Conservation (phyloP, 2,888 invertebrate genomes). For the Plebejus argus region DNA sequence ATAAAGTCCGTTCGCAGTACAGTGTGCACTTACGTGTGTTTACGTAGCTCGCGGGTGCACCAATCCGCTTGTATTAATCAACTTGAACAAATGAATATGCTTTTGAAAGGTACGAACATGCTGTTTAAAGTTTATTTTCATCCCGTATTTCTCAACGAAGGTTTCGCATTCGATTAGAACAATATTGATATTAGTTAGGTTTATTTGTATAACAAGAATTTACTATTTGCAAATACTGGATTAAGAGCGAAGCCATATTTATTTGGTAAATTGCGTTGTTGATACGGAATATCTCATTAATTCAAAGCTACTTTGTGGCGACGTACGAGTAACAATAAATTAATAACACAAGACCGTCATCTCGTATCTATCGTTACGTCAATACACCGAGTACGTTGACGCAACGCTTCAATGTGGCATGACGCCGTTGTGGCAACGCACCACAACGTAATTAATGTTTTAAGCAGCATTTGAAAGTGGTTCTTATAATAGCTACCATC, state of each 20-base stretch:
- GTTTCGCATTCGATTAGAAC: not conserved
- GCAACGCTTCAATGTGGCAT: no score
- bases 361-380: no score
- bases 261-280: no score
- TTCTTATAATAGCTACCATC: no score
- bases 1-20: constrained; percentile 1
- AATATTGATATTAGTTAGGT: not conserved
- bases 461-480: no score
- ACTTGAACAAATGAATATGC: constrained; percentile 33
- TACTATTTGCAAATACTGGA: not conserved
- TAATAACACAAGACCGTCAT: no score
- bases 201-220: not conserved
- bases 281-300: no score
- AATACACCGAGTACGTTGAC: no score
- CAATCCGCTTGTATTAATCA: constrained; percentile 48
- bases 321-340: no score
- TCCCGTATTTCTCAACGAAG: not conserved
- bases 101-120: constrained; percentile 31
- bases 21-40: constrained; percentile 15
- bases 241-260: not conserved
- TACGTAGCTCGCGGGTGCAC: constrained; percentile 37
- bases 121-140: constrained; percentile 23
- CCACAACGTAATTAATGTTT: no score
- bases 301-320: no score
- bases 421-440: no score